Evolutionary conservation across 2,113 vertebrate genomes (phyloP).

Genomic region (Castor canadensis): DNA sequence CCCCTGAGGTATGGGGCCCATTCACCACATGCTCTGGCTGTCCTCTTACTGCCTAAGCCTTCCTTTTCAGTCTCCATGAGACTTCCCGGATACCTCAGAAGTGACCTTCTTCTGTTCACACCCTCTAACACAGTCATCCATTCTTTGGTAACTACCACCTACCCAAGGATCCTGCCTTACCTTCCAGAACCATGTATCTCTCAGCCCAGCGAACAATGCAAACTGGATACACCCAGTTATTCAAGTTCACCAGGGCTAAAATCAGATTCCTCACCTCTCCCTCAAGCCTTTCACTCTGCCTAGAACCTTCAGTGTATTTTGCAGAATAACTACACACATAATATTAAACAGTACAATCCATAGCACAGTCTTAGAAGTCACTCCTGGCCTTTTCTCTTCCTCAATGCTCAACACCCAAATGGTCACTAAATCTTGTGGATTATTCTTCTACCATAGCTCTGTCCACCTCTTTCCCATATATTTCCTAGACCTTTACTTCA

Average conservation of each 20-base stretch:
- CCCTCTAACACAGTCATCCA: neutral
- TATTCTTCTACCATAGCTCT: neutral
- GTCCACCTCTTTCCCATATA: neutral
- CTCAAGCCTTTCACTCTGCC: neutral
- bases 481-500: neutral
- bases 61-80: neutral
- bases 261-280: neutral
- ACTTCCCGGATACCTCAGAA: neutral
- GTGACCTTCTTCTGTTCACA: neutral
- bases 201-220: neutral
- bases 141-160: neutral
- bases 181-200: neutral
- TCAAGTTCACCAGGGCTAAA: neutral
- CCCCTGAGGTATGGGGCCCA: neutral
- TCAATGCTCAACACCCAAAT: neutral
- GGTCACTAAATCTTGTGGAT: neutral
- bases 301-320: neutral
- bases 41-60: neutral
- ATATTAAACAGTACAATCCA: neutral
- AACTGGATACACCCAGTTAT: neutral
- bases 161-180: neutral
- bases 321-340: neutral
- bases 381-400: neutral
- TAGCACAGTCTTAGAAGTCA: neutral
- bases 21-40: neutral